Conservation (phyloP, 2,888 invertebrate genomes). For the Rhagonycha lutea region DNA sequence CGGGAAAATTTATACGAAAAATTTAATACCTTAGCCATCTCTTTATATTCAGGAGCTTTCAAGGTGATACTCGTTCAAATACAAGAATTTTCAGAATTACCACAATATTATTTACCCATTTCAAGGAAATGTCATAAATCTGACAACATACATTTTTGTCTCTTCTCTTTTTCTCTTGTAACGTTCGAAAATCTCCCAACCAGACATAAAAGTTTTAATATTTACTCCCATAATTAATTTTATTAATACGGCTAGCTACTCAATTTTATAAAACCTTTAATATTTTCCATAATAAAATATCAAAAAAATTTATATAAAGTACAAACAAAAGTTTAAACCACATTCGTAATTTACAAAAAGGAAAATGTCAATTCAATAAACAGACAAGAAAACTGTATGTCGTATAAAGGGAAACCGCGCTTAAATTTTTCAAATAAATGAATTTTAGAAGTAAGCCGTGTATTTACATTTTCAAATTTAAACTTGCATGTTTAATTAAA, state of each 20-base stretch:
- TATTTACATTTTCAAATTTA: too few relatives aligned
- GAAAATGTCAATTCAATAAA: too few relatives aligned
- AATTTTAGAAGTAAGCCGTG: too few relatives aligned
- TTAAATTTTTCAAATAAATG: neutral
- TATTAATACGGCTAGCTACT: too few relatives aligned
- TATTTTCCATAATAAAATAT: too few relatives aligned
- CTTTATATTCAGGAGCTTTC: neutral
- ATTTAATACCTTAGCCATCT: neutral
- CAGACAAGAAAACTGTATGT: neutral
- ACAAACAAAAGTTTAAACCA: too few relatives aligned
- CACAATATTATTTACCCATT: neutral
- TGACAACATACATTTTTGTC: neutral
- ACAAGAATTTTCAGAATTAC: neutral
- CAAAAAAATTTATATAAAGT: too few relatives aligned
- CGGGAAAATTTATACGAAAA: neutral
- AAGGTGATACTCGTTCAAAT: neutral
- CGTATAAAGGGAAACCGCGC: neutral
- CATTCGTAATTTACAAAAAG: too few relatives aligned
- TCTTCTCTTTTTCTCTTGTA: neutral
- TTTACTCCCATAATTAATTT: neutral
- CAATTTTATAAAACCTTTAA: too few relatives aligned
- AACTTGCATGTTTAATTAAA: too few relatives aligned
- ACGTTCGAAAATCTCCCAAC: too few relatives aligned
- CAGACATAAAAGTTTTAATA: neutral
- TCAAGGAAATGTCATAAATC: neutral